Base-by-base conservation (phyloP, 2,888 invertebrate species). In the Agriopis leucophaearia region DNA sequence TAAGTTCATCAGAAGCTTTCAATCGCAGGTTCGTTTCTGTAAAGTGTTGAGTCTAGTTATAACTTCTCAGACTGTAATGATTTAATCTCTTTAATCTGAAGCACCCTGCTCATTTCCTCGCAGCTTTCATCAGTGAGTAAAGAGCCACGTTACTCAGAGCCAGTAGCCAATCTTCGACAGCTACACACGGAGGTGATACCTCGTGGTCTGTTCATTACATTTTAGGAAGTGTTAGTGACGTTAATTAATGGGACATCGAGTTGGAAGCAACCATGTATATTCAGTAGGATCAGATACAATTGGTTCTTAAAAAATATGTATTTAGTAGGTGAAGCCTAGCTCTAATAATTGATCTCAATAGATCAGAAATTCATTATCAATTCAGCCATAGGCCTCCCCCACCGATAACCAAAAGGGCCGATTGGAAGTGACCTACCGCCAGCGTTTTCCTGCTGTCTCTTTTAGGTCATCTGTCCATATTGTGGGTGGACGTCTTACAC, bases 111-210 rank as follows among this genome's bases (percentile, higher is more conserved):
- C 58, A 48, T 48, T 48, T 48, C 58, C 47, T 13, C 35, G 6
- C 42, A 44, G 57, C 48, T 13, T 38, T 59, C 58, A 16, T 13
- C 48, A 7, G n/a, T 59, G 58, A 48, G 48, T 48, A 48, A 48
- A 38, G 58, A 59, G 57, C 16, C 15, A 15, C 44, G 13, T 36
- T 56, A 18, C 13, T 35, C 44, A 56, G n/a, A 27, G 2, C 27
- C 8, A 27, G 56, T 45, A 27, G 45, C 56, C 45, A 54, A 55
- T 16, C 57, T 47, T 47, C 40, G 45, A 57, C 57, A 44, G 48
- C 35, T 35, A 18, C n/a, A 55, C 42, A 40, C n/a, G 40, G 36
- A 44, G 27, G 44, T 44, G 38, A 57, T 38, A 36, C 42, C 7
- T 0, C 42, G 55, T 18, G 55, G 55, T 13, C 55, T 40, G 42